These are phyloP conservation scores for Achatina immaculata DNA, from an alignment of 1,140 invertebrate species.

Conservation along the genomic window DNA sequence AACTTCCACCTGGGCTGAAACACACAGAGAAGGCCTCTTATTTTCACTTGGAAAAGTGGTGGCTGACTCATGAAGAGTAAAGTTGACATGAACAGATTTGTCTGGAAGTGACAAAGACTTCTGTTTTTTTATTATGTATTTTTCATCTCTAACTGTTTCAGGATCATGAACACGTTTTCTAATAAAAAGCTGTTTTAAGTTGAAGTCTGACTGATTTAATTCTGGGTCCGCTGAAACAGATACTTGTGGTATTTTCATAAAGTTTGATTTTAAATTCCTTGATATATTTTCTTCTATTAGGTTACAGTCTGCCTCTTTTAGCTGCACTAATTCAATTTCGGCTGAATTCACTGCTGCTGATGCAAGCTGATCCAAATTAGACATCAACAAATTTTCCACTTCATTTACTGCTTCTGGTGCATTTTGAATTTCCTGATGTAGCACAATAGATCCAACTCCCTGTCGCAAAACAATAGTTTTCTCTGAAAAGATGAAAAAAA, in stretches of 20 bases:
- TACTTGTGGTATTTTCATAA: neutral
- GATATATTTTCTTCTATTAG: neutral
- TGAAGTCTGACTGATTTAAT: neutral
- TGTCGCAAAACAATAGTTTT: slow-evolving; percentile 35
- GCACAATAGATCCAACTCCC: slow-evolving; percentile 35
- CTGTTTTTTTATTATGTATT: neutral
- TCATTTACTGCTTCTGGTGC: slow-evolving; percentile 11
- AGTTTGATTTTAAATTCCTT: neutral
- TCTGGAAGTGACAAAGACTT: neutral
- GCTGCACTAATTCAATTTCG: neutral
- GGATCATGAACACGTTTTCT: neutral
- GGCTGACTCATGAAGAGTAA: neutral
- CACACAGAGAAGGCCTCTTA: neutral
- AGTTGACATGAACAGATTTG: neutral
- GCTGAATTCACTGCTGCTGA: slow-evolving; percentile 29
- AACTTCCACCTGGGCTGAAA: neutral
- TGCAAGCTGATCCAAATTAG: slow-evolving; percentile 37
- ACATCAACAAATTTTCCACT: slow-evolving; percentile 19
- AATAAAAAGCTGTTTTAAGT: neutral
- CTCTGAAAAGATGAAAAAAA: slow-evolving; percentile 21
- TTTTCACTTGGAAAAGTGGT: neutral
- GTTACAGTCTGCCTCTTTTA: neutral
- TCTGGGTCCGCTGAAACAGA: neutral
- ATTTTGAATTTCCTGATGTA: slow-evolving; percentile 28
- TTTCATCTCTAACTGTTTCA: neutral